Evolutionary conservation across 92 coral and sea anemone genomes (phyloP).

Genomic region (Paramuricea clavata): DNA sequence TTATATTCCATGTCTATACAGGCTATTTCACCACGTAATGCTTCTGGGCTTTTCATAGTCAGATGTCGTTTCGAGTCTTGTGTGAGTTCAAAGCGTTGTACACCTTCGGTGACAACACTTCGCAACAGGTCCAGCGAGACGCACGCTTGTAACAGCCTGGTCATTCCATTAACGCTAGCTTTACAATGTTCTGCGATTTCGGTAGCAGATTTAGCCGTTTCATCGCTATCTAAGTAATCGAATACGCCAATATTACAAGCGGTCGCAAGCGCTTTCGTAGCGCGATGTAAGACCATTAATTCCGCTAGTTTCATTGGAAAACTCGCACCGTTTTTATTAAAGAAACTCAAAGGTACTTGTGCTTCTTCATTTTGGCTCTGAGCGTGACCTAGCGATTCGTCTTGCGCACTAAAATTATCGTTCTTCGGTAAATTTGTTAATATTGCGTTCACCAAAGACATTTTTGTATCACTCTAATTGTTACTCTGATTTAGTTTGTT

Average conservation of each 20-base stretch:
- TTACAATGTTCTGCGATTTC: slow-evolving; percentile 40
- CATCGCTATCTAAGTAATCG: slow-evolving; percentile 17
- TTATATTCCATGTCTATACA: slow-evolving; percentile 46
- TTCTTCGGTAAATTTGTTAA: neutral
- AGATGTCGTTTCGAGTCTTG: slow-evolving; percentile 15
- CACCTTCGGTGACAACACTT: neutral
- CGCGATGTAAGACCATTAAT: slow-evolving; percentile 39
- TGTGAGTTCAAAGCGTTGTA: slow-evolving; percentile 19
- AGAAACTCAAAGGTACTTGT: neutral
- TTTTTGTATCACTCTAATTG: neutral
- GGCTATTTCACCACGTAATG: slow-evolving; percentile 43
- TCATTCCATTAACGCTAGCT: neutral
- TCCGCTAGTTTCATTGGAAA: slow-evolving; percentile 35
- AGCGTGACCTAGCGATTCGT: neutral
- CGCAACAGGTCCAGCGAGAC: slow-evolving; percentile 9
- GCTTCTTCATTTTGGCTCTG: neutral
- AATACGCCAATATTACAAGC: slow-evolving; percentile 46
- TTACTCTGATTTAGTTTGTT: neutral
- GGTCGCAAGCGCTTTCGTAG: slow-evolving; percentile 32
- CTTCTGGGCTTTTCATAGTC: slow-evolving; percentile 19
- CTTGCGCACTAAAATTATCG: neutral
- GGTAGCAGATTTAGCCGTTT: slow-evolving; percentile 3
- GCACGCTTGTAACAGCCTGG: slow-evolving; percentile 21
- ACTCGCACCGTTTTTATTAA: slow-evolving; percentile 27
- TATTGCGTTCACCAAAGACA: neutral